These are phyloP conservation scores for Rhagium mordax DNA, from an alignment of 2,888 invertebrate genomes.

Conservation along the genomic window DNA sequence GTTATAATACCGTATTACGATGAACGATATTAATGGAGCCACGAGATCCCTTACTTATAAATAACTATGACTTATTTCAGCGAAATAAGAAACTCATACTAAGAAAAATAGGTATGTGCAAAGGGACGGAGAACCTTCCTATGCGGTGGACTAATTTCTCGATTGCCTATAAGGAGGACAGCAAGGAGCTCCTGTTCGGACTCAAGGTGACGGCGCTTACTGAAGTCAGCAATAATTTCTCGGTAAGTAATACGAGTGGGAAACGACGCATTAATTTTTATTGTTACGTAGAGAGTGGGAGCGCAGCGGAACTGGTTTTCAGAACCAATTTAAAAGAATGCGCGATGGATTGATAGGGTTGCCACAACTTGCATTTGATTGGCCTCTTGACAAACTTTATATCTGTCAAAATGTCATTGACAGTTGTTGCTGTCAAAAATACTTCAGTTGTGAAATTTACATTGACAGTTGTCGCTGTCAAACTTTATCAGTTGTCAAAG, in stretches of 20 bases:
- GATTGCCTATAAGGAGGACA: conserved; percentile 25
- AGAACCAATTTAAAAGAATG: no score
- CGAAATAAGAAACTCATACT: conserved; percentile 48
- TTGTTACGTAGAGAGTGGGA: no score
- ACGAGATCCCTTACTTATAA: conserved; percentile 59
- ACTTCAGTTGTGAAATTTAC: no score
- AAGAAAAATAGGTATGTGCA: conserved; percentile 57
- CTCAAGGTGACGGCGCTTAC: conserved; percentile 47
- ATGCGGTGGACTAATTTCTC: conserved; percentile 28
- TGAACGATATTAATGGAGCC: conserved; percentile 64
- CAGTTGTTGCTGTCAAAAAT: no score
- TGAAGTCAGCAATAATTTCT: conserved; percentile 51
- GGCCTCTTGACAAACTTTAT: no score
- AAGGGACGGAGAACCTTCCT: conserved; percentile 47
- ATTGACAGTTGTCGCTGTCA: no score
- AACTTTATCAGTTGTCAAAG: no score
- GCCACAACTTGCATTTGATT: no score
- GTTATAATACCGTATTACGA: conserved; percentile 60
- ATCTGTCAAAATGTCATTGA: no score
- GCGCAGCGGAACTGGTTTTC: no score
- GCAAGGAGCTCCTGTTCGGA: conserved; percentile 37
- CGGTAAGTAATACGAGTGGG: conserved; percentile 55
- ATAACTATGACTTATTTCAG: conserved; percentile 62
- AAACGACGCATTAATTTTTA: no score
- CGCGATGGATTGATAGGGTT: no score